phyloP scores from a whole-genome alignment of 1,140 invertebrate species.

The Lordiphosa clarofinis region DNA sequence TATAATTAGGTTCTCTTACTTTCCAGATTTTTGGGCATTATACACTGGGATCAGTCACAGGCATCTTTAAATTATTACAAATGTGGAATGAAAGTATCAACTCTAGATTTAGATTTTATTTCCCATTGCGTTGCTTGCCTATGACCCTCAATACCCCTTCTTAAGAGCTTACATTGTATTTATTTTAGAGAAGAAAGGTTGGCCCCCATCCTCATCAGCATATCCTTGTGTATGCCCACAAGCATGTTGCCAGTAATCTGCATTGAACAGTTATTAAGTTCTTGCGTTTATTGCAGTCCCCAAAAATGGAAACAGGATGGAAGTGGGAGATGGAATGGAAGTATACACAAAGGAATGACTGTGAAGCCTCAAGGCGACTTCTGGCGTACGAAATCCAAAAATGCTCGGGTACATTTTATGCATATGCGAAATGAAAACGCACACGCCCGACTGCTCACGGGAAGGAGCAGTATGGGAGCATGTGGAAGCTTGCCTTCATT shows the following conservation, averaged over 20 bases:
- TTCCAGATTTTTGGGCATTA: no score
- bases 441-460: constrained; percentile 49
- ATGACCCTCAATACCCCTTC: no score
- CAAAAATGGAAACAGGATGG: constrained; percentile 23
- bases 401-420: constrained; percentile 46
- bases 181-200: not conserved
- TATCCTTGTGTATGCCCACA: constrained; percentile 13
- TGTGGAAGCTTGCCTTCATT: constrained; percentile 52
- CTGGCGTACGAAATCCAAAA: constrained; percentile 16
- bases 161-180: constrained; percentile 17
- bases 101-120: no score
- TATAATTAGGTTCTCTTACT: no score
- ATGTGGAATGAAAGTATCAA: no score
- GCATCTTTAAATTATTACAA: no score
- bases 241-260: constrained; percentile 52
- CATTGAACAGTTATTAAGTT: constrained; percentile 73
- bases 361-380: constrained; percentile 8
- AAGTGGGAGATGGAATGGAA: constrained; percentile 6
- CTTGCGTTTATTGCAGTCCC: constrained; percentile 25
- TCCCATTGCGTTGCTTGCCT: no score
- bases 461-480: constrained; percentile 5
- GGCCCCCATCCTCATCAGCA: constrained; percentile 4
- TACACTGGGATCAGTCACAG: no score
- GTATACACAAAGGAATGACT: constrained; percentile 33
- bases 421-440: constrained; percentile 62